These are phyloP conservation scores for Ceyx margarethae DNA, from an alignment of 2,113 vertebrate genomes.

Conservation along the genomic window DNA sequence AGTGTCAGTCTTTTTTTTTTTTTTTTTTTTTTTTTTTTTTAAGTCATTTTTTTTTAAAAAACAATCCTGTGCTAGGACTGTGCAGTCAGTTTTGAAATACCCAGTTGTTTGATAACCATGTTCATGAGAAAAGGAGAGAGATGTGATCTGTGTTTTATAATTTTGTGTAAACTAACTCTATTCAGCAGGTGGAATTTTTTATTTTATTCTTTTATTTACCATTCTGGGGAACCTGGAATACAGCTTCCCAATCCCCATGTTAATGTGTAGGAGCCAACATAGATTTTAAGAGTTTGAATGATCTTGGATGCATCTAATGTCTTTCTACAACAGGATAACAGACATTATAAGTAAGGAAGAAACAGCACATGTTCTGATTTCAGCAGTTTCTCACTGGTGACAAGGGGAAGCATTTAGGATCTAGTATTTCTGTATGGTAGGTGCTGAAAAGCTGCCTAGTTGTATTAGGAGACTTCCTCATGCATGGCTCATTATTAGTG, in stretches of 20 bases:
- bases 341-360: not conserved
- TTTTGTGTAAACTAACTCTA: not conserved
- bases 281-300: not conserved
- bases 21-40: not conserved
- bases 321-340: not conserved
- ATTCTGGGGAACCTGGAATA: not conserved
- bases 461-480: not conserved
- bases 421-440: not conserved
- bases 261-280: not conserved
- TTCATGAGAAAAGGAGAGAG: not conserved
- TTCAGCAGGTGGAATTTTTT: not conserved
- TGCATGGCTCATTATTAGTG: accelerated
- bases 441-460: not conserved
- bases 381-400: not conserved
- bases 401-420: not conserved
- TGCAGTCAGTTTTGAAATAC: not conserved
- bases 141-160: not conserved
- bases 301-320: not conserved
- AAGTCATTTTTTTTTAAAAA: not conserved
- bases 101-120: not conserved
- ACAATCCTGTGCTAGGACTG: not conserved
- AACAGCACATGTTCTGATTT: not conserved
- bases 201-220: not conserved
- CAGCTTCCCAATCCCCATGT: not conserved
- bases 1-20: not conserved